Evolutionary conservation across 2,797 vertebrate species (phyloP), one percentile per base, ranked within the genome.

Genomic region (Gambelia wislizenii): DNA sequence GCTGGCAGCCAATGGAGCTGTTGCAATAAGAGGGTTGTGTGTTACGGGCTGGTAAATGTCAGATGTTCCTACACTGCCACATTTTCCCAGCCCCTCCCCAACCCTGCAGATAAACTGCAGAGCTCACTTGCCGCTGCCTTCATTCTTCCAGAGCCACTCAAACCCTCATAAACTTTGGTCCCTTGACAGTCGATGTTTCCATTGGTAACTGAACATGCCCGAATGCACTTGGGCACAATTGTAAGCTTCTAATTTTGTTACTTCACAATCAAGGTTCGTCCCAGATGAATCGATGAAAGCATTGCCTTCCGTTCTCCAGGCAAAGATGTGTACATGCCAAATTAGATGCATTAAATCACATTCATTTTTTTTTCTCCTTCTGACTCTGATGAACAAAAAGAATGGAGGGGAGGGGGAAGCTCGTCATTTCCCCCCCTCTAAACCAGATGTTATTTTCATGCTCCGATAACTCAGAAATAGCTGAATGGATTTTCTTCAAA

Each of bases 361-460:
- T 47, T 12, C 56, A 49, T 59, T 88, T 94, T 93, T 52, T 3
- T 36, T 1, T 3, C 47, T 2, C 4, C 16, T 78, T 30, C 93
- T 92, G 88, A 85, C 64, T 93, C 91, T 89, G 89, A 94, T 89
- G 89, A 95, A 92, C 90, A 94, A 94, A 93, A 94, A 91, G 42
- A 79, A 49, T 39, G 13, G 39, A 25, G n/a, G 33, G 25, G 33
- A 25, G 59, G 44, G 91, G 84, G 89, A 92, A 86, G 86, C 90
- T 1, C 90, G 94, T 92, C 92, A 36, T 83, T 94, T 92, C 89
- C 90, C 14, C n/a, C 90, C 92, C 94, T 93, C 91, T 67, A 88
- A 95, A 94, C 89, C 96, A 96, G 95, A 94, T 95, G 96, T 92
- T 95, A 92, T 89, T 93, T 95, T 94, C 91, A 94, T 93, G 94